Base-by-base conservation (phyloP, 2,888 invertebrate genomes). In the Trissolcus japonicus region DNA sequence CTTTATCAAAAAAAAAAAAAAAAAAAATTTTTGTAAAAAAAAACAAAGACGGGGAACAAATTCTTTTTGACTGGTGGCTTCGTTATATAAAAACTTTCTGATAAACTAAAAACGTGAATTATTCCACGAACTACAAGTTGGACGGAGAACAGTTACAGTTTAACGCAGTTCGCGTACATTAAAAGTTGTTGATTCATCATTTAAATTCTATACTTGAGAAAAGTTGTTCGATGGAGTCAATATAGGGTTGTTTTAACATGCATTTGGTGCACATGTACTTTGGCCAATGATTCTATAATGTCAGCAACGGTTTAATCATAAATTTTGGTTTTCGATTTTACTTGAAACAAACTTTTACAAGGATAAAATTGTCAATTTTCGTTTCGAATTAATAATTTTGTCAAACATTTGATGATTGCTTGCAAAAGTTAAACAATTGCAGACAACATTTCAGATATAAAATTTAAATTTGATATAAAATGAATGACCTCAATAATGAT, bases 201-300 rank as follows among this genome's bases (percentile, higher is more conserved):
- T 54, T 54, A 29, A 54, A 54, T 29, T 21, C 54, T 29, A 54
- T 16, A 54, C 17, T 54, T 54, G 54, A 11, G 11, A 29, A 54
- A 54, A 46, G 46, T 46, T 16, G 46, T 11, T 43, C 4, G 4
- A 6, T 0, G 46, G 7, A 46, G 14, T 9, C 16, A n/a, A 9
- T 4, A 46, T 46, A 35, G 35, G 16, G 21, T 3, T 6, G 29
- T 29, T 29, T 54, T 54, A 54, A 25, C n/a, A 54, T 54, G 54
- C 54, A 54, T n/a, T n/a, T 29, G 54, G 7, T n/a, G 54, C 54
- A 54, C 54, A 21, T n/a, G 54, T 35, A 54, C 54, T 25, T 54
- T n/a, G 14, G 16, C 46, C 46, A 16, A 46, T 46, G 46, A 16
- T 46, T 46, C 11, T 46, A 17, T 55, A 13, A 40, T 25, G 40